Evolutionary conservation across 2,888 invertebrate species (phyloP).

Genomic region (Myathropa florea): DNA sequence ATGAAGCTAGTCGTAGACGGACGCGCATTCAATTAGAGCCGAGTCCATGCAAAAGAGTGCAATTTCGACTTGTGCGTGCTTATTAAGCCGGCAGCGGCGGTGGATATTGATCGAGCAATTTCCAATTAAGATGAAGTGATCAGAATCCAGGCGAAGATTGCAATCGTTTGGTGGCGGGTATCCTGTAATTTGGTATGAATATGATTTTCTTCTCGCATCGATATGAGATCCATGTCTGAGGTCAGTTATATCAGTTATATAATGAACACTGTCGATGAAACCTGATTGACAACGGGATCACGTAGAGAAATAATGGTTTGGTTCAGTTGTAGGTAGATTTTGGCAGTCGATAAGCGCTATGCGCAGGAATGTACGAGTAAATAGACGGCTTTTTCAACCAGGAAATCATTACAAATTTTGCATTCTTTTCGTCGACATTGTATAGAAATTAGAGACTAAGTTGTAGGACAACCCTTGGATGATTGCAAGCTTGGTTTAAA

Average conservation of each 20-base stretch:
- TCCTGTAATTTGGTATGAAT: neutral
- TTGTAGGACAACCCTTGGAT: too few relatives aligned
- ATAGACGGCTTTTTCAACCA: too few relatives aligned
- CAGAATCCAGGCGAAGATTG: neutral
- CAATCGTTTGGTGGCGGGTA: neutral
- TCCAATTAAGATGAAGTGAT: neutral
- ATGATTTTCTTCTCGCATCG: neutral
- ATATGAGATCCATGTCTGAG: neutral
- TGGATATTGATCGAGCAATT: constrained; percentile 1
- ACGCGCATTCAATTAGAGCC: constrained; percentile 20
- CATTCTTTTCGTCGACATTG: too few relatives aligned
- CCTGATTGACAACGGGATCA: neutral
- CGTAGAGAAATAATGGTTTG: neutral
- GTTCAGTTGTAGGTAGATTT: neutral
- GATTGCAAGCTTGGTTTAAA: too few relatives aligned
- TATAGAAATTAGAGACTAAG: too few relatives aligned
- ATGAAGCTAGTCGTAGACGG: neutral
- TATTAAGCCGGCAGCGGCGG: neutral
- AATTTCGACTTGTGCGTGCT: constrained; percentile 2
- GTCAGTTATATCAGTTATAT: too few relatives aligned
- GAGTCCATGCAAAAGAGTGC: constrained; percentile 19
- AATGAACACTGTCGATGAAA: neutral
- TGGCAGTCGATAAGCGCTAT: neutral
- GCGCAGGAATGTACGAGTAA: too few relatives aligned
- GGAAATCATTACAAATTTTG: too few relatives aligned